Conservation (phyloP, 2,888 invertebrate genomes). For the Pelosia muscerda region DNA sequence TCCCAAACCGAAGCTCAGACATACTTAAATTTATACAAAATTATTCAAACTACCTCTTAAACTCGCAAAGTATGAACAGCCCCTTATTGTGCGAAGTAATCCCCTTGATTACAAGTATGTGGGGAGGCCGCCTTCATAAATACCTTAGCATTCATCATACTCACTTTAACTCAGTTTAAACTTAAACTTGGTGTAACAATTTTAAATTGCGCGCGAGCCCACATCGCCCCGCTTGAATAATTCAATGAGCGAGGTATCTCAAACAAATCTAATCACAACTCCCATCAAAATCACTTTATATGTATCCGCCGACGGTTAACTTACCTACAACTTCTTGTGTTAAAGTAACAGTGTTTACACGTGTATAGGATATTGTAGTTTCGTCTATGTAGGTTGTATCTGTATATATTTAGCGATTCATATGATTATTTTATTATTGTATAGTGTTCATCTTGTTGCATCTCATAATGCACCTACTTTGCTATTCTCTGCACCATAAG, state of each 20-base stretch:
- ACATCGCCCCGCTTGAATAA: conserved; percentile 65
- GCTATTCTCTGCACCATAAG: too few relatives aligned
- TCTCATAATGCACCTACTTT: too few relatives aligned
- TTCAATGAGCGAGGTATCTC: conserved; percentile 68
- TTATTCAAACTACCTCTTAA: background rate
- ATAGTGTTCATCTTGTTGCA: too few relatives aligned
- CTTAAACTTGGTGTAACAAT: conserved; percentile 65
- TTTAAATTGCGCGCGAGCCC: conserved; percentile 64
- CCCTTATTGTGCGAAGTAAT: conserved; percentile 24
- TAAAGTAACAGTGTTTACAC: conserved; percentile 30
- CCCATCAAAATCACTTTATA: conserved; percentile 62
- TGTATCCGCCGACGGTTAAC: conserved; percentile 45
- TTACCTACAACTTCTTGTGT: conserved; percentile 38
- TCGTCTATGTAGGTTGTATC: conserved; percentile 12
- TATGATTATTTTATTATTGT: too few relatives aligned
- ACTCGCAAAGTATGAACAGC: conserved; percentile 7
- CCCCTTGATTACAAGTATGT: conserved; percentile 30
- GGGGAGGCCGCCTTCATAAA: conserved; percentile 46
- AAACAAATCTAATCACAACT: conserved; percentile 73
- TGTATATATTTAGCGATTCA: too few relatives aligned
- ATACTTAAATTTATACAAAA: background rate
- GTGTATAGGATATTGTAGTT: background rate
- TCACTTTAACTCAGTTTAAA: conserved; percentile 64
- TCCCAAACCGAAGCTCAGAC: background rate
- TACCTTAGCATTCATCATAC: conserved; percentile 64